Percentiles rank a stretch among this genome's conserved stretches.
phyloP scores from a whole-genome alignment of 2,797 vertebrate genomes.

The Gallirallus australis region DNA sequence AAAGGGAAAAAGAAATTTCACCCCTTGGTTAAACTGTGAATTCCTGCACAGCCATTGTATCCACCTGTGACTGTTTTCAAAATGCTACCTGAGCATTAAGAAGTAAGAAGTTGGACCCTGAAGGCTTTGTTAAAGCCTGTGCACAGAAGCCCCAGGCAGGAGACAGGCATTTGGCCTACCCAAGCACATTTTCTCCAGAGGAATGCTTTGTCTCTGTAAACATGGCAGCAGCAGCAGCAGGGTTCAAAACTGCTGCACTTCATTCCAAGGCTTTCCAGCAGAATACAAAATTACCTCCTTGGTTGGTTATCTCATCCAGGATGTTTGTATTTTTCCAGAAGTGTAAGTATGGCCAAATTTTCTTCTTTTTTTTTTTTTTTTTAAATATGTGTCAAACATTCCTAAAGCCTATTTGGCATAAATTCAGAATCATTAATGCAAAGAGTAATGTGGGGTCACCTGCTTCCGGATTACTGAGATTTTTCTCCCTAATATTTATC shows the following conservation, averaged over 20 bases:
- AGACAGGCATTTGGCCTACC: background rate
- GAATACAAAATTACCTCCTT: background rate
- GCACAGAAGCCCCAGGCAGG: background rate
- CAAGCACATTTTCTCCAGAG: background rate
- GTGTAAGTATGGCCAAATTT: background rate
- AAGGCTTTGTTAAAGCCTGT: background rate
- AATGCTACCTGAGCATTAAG: background rate
- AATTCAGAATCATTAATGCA: background rate
- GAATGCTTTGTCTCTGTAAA: background rate
- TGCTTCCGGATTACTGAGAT: background rate
- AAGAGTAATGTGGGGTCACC: background rate
- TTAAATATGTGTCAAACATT: background rate
- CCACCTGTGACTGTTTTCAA: background rate
- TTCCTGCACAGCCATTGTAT: background rate
- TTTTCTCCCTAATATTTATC: background rate
- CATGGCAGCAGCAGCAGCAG: background rate
- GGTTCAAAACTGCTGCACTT: background rate
- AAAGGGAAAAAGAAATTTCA: background rate
- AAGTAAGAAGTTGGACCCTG: background rate
- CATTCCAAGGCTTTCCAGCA: background rate
- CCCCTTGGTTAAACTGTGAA: background rate
- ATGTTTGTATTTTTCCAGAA: constrained; percentile 45
- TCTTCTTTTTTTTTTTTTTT: background rate
- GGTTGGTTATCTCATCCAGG: background rate
- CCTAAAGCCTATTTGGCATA: background rate